These are phyloP conservation scores for Pediacus dermestoides DNA, from an alignment of 2,888 invertebrate species.

Conservation along the genomic window DNA sequence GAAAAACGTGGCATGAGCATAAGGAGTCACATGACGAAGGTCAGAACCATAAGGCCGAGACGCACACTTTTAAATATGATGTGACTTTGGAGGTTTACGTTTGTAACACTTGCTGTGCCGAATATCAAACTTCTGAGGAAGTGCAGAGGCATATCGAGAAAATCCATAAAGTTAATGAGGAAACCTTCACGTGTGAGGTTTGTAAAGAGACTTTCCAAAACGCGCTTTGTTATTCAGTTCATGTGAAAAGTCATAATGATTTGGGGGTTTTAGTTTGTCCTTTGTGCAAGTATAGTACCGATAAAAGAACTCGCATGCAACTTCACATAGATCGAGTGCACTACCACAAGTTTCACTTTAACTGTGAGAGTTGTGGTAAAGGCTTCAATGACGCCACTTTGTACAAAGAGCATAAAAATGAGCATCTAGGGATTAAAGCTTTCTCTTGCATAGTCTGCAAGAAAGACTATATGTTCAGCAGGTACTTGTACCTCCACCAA, in stretches of 20 bases:
- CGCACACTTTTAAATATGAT: conserved; percentile 29
- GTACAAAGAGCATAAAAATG: conserved; percentile 47
- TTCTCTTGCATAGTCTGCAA: conserved; percentile 51
- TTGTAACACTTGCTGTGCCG: conserved; percentile 36
- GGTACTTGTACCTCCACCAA: conserved; percentile 37
- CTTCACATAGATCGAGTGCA: conserved; percentile 32
- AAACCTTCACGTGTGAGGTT: conserved; percentile 40
- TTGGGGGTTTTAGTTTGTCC: conserved; percentile 36
- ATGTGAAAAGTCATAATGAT: conserved; percentile 38
- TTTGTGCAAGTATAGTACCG: conserved; percentile 29
- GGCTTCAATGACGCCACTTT: conserved; percentile 50
- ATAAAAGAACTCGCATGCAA: conserved; percentile 32
- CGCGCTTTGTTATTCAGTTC: conserved; percentile 37
- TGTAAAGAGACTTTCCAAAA: conserved; percentile 36
- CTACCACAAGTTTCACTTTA: conserved; percentile 43
- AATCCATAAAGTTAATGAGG: conserved; percentile 33
- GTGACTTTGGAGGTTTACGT: conserved; percentile 32
- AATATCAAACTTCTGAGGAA: conserved; percentile 32
- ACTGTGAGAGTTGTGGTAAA: conserved; percentile 53
- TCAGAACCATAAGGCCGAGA: too few relatives aligned
- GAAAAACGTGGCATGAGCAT: conserved; percentile 32
- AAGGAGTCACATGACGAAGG: conserved; percentile 27
- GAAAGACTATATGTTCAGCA: conserved; percentile 43
- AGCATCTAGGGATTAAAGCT: conserved; percentile 46
- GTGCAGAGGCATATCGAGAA: conserved; percentile 33